These are phyloP conservation scores for Drosophila ananassae DNA, from an alignment of 1,140 invertebrate genomes.

Conservation along the genomic window DNA sequence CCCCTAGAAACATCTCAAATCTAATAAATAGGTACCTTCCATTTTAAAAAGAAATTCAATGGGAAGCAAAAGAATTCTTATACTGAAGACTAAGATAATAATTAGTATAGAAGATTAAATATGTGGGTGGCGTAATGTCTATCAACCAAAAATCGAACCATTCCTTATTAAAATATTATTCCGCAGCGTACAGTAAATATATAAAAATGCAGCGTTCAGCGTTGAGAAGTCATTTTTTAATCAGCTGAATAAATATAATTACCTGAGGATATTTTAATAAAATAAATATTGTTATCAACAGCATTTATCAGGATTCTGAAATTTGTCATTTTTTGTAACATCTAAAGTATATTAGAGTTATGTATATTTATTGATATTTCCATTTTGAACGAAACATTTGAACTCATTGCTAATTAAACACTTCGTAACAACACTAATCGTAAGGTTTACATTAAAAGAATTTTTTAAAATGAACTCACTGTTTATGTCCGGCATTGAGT, in stretches of 20 bases:
- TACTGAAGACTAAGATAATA: too few species aligned
- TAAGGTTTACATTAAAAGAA: neutral
- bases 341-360: neutral
- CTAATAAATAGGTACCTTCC: too few species aligned
- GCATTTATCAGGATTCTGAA: conserved; percentile 4
- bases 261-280: neutral
- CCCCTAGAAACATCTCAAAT: too few species aligned
- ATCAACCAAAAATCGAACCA: too few species aligned
- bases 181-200: neutral
- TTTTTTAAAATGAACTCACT: conserved; percentile 56
- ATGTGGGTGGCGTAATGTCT: conserved; percentile 8
- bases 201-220: neutral
- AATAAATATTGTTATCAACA: neutral
- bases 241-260: neutral
- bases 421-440: neutral
- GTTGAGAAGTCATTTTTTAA: conserved; percentile 10
- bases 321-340: neutral
- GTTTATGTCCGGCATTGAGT: conserved; percentile 74
- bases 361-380: neutral
- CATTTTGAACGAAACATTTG: too few species aligned
- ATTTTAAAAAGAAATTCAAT: too few species aligned
- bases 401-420: too few species aligned
- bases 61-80: too few species aligned
- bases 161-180: too few species aligned
- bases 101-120: too few species aligned